Base-by-base conservation (phyloP, 2,113 vertebrate genomes). In the Cephalopholis sonnerati region DNA sequence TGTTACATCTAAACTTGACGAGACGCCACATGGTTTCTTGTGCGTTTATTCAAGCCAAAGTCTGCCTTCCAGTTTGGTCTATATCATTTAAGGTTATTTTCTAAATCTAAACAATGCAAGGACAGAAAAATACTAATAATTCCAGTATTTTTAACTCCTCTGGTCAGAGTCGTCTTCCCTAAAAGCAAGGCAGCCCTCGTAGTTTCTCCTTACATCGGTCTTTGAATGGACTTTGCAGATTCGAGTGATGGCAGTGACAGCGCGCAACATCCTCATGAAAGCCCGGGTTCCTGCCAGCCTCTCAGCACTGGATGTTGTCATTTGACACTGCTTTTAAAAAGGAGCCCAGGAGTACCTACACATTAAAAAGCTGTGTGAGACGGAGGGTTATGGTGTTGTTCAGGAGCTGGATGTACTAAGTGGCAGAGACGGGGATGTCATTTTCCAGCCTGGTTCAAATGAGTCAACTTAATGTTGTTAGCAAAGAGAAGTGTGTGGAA, bases 371-470 rank as follows among this genome's bases (percentile, higher is more conserved):
- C 27, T 32, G 67, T 63, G 73, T 61, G 48, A 64, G 53, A 55
- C 54, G 17, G 71, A 75, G 15, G 58, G 48, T 62, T 29, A 72
- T 68, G 90, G 66, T 70, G 68, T 54, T 62, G 77, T 80, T 89
- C 61, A 79, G 69, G 58, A 73, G 85, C 57, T 48, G 51, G 39
- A 20, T 39, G 36, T n/a, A 53, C 75, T 80, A 68, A 84, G 68
- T 29, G 36, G 55, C 22, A 75, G 63, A 78, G 51, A 82, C 82
- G 73, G 27, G 64, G 66, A 65, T 85, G 87, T 88, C 82, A 82
- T 88, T 88, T 87, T 88, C 63, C 77, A 55, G 74, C 74, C 59
- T 53, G 79, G 73, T 64, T 81, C 72, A 73, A 79, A 86, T 85
- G 77, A 88, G 41, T 88, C 81, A 85, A 82, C 62, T 29, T 67